A percentile compares a stretch with the other conserved stretches of the same genome.
Conservation (phyloP, 2,113 vertebrate genomes). For the Petaurus breviceps region DNA sequence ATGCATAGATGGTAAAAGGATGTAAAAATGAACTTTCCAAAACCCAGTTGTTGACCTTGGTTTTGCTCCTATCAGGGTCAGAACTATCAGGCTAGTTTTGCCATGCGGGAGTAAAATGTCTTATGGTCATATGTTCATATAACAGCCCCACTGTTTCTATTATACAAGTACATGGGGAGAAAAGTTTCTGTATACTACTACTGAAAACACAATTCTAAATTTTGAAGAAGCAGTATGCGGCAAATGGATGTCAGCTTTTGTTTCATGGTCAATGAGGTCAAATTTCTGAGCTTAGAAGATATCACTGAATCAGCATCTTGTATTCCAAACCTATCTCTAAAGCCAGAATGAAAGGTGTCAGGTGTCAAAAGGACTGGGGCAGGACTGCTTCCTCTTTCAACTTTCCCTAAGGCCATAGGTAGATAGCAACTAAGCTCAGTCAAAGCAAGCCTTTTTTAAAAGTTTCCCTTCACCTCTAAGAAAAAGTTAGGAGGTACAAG, state of each 20-base stretch:
- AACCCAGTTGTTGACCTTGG: background rate
- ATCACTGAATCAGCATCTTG: constrained; percentile 45
- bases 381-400: constrained; percentile 34
- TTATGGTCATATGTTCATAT: background rate
- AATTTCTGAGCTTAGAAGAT: constrained; percentile 15
- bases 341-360: constrained; percentile 44
- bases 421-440: background rate
- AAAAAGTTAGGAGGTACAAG: background rate
- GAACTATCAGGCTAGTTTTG: background rate
- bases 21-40: background rate
- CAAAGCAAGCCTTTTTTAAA: background rate
- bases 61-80: background rate
- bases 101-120: background rate
- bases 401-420: background rate
- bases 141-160: background rate
- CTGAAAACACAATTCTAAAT: background rate
- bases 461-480: background rate
- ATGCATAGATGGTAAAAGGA: background rate
- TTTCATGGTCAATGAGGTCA: constrained; percentile 45
- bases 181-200: background rate
- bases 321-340: constrained; percentile 43
- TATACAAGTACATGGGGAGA: background rate
- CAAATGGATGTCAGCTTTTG: constrained; percentile 29
- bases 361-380: constrained; percentile 10
- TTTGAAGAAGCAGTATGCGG: background rate